Conservation (phyloP, 2,797 vertebrate genomes). For the Mus caroli region DNA sequence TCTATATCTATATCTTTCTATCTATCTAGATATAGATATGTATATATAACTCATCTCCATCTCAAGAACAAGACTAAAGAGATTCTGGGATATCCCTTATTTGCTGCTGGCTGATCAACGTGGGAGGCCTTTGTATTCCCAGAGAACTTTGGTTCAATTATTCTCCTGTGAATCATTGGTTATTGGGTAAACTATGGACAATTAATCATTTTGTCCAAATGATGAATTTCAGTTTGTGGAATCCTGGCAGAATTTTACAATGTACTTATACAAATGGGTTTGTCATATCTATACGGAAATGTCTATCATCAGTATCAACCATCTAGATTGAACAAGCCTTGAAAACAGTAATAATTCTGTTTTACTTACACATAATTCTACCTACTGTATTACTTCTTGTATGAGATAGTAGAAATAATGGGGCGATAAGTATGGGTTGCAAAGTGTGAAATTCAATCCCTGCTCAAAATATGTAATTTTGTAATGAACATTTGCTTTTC, state of each 20-base stretch:
- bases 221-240: neutral
- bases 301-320: neutral
- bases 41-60: neutral
- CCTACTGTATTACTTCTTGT: slow-evolving; percentile 13
- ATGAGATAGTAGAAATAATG: neutral
- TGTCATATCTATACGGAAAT: neutral
- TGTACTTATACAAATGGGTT: neutral
- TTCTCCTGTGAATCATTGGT: neutral
- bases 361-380: neutral
- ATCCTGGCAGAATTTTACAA: neutral
- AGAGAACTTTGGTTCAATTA: neutral
- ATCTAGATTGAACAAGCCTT: neutral
- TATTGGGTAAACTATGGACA: neutral
- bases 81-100: neutral
- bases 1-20: too few relatives aligned
- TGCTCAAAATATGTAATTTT: neutral
- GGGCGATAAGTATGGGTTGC: neutral
- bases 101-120: neutral
- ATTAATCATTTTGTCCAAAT: neutral
- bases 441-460: neutral
- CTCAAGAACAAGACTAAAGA: neutral
- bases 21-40: too few relatives aligned
- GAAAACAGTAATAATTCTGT: neutral
- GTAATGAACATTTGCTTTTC: neutral
- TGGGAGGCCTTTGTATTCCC: neutral